phyloP scores from a whole-genome alignment of 1,140 invertebrate species.

The Drosophila truncata region DNA sequence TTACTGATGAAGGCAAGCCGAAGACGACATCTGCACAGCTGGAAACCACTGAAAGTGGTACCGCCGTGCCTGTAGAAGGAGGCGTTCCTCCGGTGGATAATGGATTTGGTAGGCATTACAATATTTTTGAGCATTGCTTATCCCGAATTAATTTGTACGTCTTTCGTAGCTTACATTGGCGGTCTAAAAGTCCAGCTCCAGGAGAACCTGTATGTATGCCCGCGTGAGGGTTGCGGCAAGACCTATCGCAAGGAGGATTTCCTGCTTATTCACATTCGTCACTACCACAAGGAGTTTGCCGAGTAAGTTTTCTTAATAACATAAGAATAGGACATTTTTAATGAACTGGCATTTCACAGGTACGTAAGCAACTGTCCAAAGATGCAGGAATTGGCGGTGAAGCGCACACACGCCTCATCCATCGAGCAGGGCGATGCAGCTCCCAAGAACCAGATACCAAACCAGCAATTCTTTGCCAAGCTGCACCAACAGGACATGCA shows the following conservation, averaged over 20 bases:
- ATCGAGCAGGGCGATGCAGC: constrained; percentile 85
- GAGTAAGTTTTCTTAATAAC: constrained; percentile 82
- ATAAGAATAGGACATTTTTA: not conserved
- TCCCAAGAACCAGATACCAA: constrained; percentile 86
- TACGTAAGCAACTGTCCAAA: constrained; percentile 92
- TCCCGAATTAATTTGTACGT: too few species aligned
- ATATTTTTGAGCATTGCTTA: not conserved
- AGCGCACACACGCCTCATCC: constrained; percentile 89
- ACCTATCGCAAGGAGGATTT: constrained; percentile 95
- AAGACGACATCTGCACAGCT: constrained; percentile 16
- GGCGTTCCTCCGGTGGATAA: constrained; percentile 40
- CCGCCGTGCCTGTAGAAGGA: not conserved
- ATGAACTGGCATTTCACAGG: constrained; percentile 39
- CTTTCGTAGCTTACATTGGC: constrained; percentile 87
- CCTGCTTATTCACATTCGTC: constrained; percentile 95
- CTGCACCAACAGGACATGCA: constrained; percentile 80
- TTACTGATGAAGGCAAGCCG: constrained; percentile 21
- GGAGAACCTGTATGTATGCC: constrained; percentile 91
- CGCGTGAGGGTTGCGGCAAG: constrained; percentile 93
- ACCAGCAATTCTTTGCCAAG: constrained; percentile 84
- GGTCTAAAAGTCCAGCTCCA: constrained; percentile 90
- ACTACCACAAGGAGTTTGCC: constrained; percentile 93
- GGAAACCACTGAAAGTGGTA: constrained; percentile 11
- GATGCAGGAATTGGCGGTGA: constrained; percentile 93
- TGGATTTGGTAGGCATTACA: constrained; percentile 49